phyloP scores from a whole-genome alignment of 2,113 vertebrate genomes.

The Coptodon bakossiorum region DNA sequence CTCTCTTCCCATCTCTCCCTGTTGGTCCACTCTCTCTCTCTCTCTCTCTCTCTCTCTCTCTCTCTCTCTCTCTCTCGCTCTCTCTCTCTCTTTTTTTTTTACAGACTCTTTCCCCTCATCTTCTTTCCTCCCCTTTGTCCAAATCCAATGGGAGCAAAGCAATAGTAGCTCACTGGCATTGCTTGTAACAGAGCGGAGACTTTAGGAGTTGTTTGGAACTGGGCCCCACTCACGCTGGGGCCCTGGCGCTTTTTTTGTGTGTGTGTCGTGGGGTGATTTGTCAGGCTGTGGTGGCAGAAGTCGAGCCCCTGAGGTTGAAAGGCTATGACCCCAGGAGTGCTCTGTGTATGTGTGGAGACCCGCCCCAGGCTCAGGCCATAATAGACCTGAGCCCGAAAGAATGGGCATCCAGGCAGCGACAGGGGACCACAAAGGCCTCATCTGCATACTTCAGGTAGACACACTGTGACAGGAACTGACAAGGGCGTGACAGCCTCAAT shows the following conservation, averaged over 20 bases:
- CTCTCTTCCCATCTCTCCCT: conserved; percentile 44
- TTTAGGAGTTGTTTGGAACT: conserved; percentile 45
- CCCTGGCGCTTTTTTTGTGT: conserved; percentile 83
- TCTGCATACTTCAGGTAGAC: conserved; percentile 99
- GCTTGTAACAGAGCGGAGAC: conserved; percentile 70
- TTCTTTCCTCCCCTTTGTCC: conserved; percentile 78
- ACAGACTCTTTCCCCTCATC: conserved; percentile 23
- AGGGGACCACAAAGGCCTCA: conserved; percentile 80
- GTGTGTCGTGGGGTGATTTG: conserved; percentile 87
- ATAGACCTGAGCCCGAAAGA: conserved; percentile 80
- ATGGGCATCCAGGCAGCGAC: conserved; percentile 73
- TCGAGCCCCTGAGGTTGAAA: conserved; percentile 98
- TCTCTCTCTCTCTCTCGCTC: no score
- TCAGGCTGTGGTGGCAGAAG: conserved; percentile 96
- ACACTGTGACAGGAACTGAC: conserved; percentile 96
- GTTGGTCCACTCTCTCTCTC: conserved; percentile 7
- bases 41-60: background rate
- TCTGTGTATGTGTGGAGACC: conserved; percentile 47
- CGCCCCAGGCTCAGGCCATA: conserved; percentile 82
- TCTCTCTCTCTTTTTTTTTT: background rate
- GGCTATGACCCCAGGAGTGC: conserved; percentile 95
- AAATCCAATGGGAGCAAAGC: conserved; percentile 54
- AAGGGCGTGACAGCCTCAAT: conserved; percentile 91
- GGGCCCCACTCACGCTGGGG: conserved; percentile 79
- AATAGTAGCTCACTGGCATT: conserved; percentile 73